These are phyloP conservation scores for Trematomus bernacchii DNA, from an alignment of 2,797 vertebrate genomes.

Conservation along the genomic window DNA sequence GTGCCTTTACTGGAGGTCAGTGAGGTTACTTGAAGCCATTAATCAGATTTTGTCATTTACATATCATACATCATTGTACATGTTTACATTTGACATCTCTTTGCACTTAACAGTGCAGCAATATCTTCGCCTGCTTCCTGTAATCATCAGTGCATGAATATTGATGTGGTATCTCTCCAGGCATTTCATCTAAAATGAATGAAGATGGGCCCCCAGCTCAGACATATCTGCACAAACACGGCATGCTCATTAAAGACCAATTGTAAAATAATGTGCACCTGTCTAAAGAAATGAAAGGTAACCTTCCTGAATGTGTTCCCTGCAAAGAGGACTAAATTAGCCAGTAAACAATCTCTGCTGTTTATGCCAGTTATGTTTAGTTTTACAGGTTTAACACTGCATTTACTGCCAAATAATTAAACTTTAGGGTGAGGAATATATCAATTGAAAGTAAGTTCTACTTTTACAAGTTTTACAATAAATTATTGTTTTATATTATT, in stretches of 20 bases:
- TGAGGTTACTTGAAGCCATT: constrained; percentile 65
- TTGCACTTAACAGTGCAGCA: constrained; percentile 72
- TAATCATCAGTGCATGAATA: constrained; percentile 83
- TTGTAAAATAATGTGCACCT: constrained; percentile 82
- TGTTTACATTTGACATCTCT: constrained; percentile 83
- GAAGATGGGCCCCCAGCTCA: constrained; percentile 73
- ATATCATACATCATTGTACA: constrained; percentile 76
- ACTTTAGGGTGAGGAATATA: constrained; percentile 11
- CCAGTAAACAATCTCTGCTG: not conserved
- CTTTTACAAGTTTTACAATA: constrained; percentile 17
- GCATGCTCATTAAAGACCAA: constrained; percentile 82
- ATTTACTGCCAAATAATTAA: constrained; percentile 36
- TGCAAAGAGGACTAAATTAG: constrained; percentile 26
- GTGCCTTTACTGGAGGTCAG: constrained; percentile 73
- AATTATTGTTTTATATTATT: too few species aligned
- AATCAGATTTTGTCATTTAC: constrained; percentile 76
- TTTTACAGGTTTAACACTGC: constrained; percentile 22
- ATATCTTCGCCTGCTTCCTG: constrained; percentile 72
- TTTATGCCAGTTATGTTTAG: constrained; percentile 20
- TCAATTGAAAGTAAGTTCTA: too few species aligned
- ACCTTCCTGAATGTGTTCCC: constrained; percentile 10
- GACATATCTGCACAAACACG: constrained; percentile 80
- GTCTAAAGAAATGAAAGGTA: constrained; percentile 73
- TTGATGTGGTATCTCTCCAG: constrained; percentile 82
- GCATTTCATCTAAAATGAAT: constrained; percentile 85